Evolutionary conservation across 2,888 invertebrate genomes (phyloP).

Genomic region (Spilosoma lubricipeda): DNA sequence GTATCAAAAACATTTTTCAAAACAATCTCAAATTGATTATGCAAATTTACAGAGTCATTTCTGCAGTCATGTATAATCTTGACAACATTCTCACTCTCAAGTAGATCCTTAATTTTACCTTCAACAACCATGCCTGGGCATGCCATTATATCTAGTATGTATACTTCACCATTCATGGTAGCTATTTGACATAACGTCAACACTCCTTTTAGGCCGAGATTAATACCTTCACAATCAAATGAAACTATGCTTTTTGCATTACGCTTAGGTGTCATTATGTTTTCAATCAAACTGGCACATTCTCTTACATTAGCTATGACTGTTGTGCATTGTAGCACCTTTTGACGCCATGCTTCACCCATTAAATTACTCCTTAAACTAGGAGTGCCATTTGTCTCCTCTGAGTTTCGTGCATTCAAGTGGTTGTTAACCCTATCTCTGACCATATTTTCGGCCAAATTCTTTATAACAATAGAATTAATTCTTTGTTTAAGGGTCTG

Average conservation of each 20-base stretch:
- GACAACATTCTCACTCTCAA: conserved; percentile 93
- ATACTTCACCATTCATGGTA: conserved; percentile 93
- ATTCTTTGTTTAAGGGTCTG: conserved; percentile 95
- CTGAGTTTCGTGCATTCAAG: conserved; percentile 76
- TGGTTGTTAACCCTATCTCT: conserved; percentile 82
- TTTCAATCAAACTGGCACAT: conserved; percentile 91
- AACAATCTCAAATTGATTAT: conserved; percentile 93
- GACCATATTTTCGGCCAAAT: conserved; percentile 94
- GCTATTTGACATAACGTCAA: conserved; percentile 95
- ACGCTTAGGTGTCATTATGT: conserved; percentile 88
- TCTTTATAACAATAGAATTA: conserved; percentile 94
- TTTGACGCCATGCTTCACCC: conserved; percentile 93
- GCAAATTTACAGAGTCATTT: conserved; percentile 95
- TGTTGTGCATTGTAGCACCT: conserved; percentile 92
- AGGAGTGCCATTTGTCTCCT: conserved; percentile 78
- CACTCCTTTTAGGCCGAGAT: conserved; percentile 95
- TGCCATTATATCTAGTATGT: conserved; percentile 94
- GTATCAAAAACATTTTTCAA: conserved; percentile 96
- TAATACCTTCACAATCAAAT: conserved; percentile 97
- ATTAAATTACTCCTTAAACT: conserved; percentile 79
- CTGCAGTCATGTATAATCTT: conserved; percentile 98
- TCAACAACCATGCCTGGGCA: conserved; percentile 92
- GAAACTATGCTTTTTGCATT: conserved; percentile 89
- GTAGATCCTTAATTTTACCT: conserved; percentile 91
- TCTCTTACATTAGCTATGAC: conserved; percentile 93